phyloP scores from a whole-genome alignment of 2,797 vertebrate species.

The Gymnoscopelus microlampas region DNA sequence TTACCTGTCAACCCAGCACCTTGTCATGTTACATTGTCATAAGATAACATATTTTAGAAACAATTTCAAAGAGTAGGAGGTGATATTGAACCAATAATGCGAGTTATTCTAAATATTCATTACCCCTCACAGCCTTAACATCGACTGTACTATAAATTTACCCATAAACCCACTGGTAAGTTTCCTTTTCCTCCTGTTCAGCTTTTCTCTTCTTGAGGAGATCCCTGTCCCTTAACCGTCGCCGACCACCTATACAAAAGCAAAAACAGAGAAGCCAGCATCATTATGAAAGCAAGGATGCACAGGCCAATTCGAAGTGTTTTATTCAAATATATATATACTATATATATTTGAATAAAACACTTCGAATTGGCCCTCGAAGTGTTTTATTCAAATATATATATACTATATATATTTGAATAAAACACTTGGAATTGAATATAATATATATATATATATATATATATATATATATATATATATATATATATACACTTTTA shows the following conservation, averaged over 20 bases:
- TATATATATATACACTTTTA: no score
- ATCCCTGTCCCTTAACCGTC: constrained; percentile 87
- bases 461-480: no score
- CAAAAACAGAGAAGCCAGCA: constrained; percentile 23
- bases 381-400: no score
- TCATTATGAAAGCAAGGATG: neutral
- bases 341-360: no score
- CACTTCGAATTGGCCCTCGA: no score
- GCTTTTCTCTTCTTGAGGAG: constrained; percentile 90
- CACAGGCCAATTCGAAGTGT: neutral
- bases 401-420: no score
- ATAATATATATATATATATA: no score
- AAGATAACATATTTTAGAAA: neutral
- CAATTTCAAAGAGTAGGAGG: neutral
- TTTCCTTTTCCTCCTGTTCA: constrained; percentile 87
- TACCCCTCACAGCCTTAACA: constrained; percentile 27
- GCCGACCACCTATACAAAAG: constrained; percentile 76
- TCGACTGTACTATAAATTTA: constrained; percentile 74
- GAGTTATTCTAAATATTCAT: constrained; percentile 9
- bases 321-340: no score
- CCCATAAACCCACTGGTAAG: constrained; percentile 87
- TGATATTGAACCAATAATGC: constrained; percentile 9
- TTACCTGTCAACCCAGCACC: no score
- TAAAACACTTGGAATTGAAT: no score
- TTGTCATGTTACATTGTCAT: neutral